Evolutionary conservation across 2,113 vertebrate genomes (phyloP).

Genomic region (Spea multiplicata): DNA sequence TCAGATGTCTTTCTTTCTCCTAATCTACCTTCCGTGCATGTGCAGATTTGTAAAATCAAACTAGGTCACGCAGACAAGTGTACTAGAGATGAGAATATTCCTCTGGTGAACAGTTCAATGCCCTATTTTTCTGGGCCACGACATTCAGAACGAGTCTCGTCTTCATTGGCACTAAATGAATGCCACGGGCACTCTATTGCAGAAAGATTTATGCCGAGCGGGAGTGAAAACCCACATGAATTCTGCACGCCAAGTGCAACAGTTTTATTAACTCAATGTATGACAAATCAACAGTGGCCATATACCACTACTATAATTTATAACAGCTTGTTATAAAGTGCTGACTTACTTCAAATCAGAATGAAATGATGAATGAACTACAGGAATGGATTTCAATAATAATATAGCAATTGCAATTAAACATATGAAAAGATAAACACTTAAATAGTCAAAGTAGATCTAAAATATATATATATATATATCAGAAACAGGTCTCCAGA

Average conservation of each 20-base stretch:
- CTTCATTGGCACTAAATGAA: conserved; percentile 44
- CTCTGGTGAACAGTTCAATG: conserved; percentile 57
- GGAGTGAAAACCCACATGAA: conserved; percentile 29
- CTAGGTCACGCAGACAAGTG: conserved; percentile 53
- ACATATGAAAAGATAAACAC: no score
- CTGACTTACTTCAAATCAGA: no score
- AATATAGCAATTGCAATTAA: no score
- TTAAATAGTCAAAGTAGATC: no score
- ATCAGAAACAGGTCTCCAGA: no score
- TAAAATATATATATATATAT: no score
- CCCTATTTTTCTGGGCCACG: conserved; percentile 61
- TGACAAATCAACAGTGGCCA: not conserved
- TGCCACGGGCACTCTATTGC: conserved; percentile 46
- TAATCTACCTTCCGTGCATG: conserved; percentile 17
- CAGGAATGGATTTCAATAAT: no score
- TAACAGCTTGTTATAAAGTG: no score
- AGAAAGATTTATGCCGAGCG: conserved; percentile 45
- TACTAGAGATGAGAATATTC: conserved; percentile 54
- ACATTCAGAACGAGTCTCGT: conserved; percentile 51
- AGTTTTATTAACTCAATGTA: conserved; percentile 25
- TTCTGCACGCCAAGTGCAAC: conserved; percentile 23
- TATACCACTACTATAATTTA: no score
- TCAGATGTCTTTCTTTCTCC: conserved; percentile 1
- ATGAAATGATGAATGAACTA: no score
- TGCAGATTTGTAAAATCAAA: conserved; percentile 51